These are phyloP conservation scores for Drosophila flavopinicola DNA, from an alignment of 2,888 invertebrate species.

Conservation along the genomic window DNA sequence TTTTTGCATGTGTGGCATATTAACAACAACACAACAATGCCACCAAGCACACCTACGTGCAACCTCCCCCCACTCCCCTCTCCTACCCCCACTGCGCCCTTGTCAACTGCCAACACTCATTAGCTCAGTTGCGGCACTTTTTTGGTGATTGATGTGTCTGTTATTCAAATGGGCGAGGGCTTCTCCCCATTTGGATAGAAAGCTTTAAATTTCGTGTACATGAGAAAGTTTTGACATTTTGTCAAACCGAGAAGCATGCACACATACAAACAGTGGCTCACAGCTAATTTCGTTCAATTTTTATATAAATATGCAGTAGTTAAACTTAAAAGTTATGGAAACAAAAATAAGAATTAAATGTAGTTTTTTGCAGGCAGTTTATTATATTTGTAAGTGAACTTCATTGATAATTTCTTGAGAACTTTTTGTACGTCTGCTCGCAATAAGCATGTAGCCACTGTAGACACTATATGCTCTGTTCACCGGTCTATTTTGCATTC, in stretches of 20 bases:
- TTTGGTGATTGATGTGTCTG: constrained; percentile 65
- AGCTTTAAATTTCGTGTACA: constrained; percentile 64
- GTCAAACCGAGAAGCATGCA: constrained; percentile 19
- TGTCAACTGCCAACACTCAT: constrained; percentile 65
- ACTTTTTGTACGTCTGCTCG: too few species aligned
- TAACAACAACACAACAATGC: constrained; percentile 45
- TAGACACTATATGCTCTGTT: constrained; percentile 1
- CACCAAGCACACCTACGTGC: neutral
- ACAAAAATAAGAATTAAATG: too few species aligned
- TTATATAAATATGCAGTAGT: too few species aligned
- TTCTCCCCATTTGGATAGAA: constrained; percentile 28
- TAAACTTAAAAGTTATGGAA: too few species aligned
- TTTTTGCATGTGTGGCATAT: constrained; percentile 47
- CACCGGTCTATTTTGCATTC: constrained; percentile 67
- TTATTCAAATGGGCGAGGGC: constrained; percentile 51
- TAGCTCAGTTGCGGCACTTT: constrained; percentile 48
- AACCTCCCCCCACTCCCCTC: neutral
- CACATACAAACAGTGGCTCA: too few species aligned
- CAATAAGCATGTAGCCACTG: too few species aligned
- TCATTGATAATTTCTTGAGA: too few species aligned
- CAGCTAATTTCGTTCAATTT: too few species aligned
- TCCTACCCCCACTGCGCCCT: constrained; percentile 1
- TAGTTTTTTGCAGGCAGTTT: too few species aligned
- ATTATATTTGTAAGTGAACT: too few species aligned
- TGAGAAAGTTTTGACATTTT: constrained; percentile 63